Evolutionary conservation across 2,888 invertebrate species (phyloP), one percentile per base, ranked within the genome.

Genomic region (Acrobasis suavella): DNA sequence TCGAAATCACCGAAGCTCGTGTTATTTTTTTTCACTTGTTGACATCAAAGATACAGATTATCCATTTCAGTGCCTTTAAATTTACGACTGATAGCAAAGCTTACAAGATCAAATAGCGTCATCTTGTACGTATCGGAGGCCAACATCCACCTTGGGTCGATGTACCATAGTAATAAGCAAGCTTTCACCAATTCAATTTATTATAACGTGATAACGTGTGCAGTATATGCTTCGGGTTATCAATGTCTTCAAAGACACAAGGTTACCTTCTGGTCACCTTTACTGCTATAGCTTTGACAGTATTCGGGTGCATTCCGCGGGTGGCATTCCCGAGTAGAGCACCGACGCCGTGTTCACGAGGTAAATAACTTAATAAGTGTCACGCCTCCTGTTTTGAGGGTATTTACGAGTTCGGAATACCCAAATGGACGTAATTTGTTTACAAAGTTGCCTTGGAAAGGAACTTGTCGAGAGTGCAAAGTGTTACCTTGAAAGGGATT

Each of bases 281-380:
- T 56, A 42, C 17, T 42, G 1, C 14, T 2, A 14, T 42, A 72
- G 72, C 78, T 83, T 84, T 80, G 79, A 79, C 78, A 82, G 83
- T 74, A 77, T 56, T 42, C 42, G 77, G 77, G 79, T 80, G 81
- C 85, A 90, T 90, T 85, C 89, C 83, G 68, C 70, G 73, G 71
- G 80, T 81, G 73, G 81, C 81, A 86, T 86, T 82, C 85, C 81
- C 72, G 71, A 69, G 72, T 77, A 71, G 68, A 67, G 56, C 64
- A 66, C 66, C 66, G 67, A 69, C 67, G 69, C 71, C 73, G 69
- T 71, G 70, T 73, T 73, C 71, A 70, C 81, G 74, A 77, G 80
- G 83, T 82, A 80, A 84, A 83, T 80, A 82, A 83, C 82, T 83
- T 83, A 82, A 82, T 84, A 84, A 82, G 76, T 80, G 81, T 81